Evolutionary conservation across 2,113 vertebrate genomes (phyloP).

Genomic region (Verasper variegatus): DNA sequence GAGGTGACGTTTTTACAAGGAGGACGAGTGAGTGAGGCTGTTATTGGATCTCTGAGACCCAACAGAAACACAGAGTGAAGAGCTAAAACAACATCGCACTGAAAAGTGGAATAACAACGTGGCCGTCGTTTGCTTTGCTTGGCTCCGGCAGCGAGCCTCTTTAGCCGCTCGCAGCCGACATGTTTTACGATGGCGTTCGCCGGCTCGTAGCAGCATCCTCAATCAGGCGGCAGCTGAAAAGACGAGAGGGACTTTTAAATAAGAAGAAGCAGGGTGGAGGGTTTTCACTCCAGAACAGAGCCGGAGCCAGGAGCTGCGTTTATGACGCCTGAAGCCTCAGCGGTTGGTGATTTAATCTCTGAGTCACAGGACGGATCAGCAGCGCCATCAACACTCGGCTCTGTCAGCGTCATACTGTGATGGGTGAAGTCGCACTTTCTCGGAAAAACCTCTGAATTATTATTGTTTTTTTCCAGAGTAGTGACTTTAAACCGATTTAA

Average conservation of each 20-base stretch:
- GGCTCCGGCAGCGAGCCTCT: conserved; percentile 26
- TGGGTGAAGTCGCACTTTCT: background rate
- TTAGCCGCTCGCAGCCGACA: conserved; percentile 29
- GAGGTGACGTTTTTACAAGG: conserved; percentile 16
- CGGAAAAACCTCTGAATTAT: too few relatives aligned
- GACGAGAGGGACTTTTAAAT: background rate
- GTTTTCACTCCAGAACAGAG: conserved; percentile 15
- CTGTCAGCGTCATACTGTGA: background rate
- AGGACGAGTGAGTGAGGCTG: conserved; percentile 18
- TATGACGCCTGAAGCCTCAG: conserved; percentile 41
- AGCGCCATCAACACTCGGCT: conserved; percentile 3
- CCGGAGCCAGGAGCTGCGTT: background rate
- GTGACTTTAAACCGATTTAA: too few relatives aligned
- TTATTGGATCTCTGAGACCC: conserved; percentile 27
- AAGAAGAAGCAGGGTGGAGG: too few relatives aligned
- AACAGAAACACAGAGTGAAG: conserved; percentile 43
- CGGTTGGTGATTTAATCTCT: conserved; percentile 25
- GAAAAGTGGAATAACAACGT: conserved; percentile 48
- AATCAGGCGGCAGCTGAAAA: conserved; percentile 50
- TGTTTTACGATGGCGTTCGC: conserved; percentile 47
- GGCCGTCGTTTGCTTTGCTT: conserved; percentile 59
- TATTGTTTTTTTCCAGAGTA: background rate
- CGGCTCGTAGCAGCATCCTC: conserved; percentile 48
- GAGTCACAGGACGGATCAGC: conserved; percentile 52
- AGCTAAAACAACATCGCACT: conserved; percentile 46